Conservation (phyloP, 2,888 invertebrate genomes). For the Dynastes maya region DNA sequence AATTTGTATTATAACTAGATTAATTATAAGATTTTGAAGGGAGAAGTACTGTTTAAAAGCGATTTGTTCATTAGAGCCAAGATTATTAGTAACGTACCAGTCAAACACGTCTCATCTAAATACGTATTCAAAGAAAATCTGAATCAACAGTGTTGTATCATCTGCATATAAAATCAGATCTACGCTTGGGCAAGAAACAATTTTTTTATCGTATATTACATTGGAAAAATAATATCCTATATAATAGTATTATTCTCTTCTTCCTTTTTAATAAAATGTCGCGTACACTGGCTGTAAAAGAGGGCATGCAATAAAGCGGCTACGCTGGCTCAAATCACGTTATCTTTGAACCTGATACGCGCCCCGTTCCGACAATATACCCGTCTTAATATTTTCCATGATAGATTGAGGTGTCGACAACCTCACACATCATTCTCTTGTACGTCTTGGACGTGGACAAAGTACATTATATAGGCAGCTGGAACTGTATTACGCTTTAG, state of each 20-base stretch:
- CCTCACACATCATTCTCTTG: slow-evolving; percentile 31
- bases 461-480: slow-evolving; percentile 21
- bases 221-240: too few relatives aligned
- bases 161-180: too few relatives aligned
- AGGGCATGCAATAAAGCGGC: slow-evolving; percentile 14
- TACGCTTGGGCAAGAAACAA: too few relatives aligned
- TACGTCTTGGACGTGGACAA: slow-evolving; percentile 27
- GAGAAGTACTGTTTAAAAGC: too few relatives aligned
- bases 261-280: neutral
- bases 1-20: too few relatives aligned
- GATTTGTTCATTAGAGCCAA: too few relatives aligned
- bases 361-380: slow-evolving; percentile 19
- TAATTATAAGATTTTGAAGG: too few relatives aligned
- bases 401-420: slow-evolving; percentile 33
- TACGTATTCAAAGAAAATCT: too few relatives aligned
- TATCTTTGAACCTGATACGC: slow-evolving; percentile 34
- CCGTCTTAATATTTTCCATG: slow-evolving; percentile 37
- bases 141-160: too few relatives aligned
- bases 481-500: slow-evolving; percentile 19
- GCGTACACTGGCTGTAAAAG: neutral
- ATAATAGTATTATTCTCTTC: too few relatives aligned
- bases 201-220: too few relatives aligned
- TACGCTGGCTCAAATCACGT: slow-evolving; percentile 28
- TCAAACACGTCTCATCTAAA: neutral
- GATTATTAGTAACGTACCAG: too few relatives aligned